A percentile compares a stretch with the other conserved stretches of the same genome.
phyloP scores from a whole-genome alignment of 53 echinoderm and acorn worm species.

The Echinometra lucunter region DNA sequence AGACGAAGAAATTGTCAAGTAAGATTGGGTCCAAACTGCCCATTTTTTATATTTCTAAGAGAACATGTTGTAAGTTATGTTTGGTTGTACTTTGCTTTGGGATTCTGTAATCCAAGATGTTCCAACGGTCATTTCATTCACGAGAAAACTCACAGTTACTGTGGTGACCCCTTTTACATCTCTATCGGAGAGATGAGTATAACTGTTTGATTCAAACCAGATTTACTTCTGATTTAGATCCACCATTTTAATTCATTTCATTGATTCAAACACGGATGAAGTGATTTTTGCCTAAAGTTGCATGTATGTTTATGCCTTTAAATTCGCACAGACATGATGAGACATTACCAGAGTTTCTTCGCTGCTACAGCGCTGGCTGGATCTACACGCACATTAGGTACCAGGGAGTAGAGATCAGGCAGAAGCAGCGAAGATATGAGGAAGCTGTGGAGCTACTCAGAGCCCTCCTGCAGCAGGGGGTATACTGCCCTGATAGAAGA shows the following conservation, averaged over 20 bases:
- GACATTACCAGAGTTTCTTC: slow-evolving; percentile 81
- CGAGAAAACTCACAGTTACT: not conserved
- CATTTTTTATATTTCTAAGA: not conserved
- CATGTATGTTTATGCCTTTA: not conserved
- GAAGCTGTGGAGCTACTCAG: slow-evolving; percentile 85
- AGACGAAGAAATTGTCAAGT: slow-evolving; percentile 70
- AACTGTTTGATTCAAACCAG: not conserved
- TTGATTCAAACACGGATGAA: not conserved
- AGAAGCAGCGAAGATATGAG: slow-evolving; percentile 88
- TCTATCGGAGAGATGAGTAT: too few relatives aligned
- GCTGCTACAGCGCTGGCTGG: slow-evolving; percentile 88
- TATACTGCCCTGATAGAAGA: slow-evolving; percentile 85
- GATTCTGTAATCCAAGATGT: not conserved
- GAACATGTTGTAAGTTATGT: not conserved
- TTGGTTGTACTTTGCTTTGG: not conserved
- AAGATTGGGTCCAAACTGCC: not conserved
- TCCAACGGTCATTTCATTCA: not conserved
- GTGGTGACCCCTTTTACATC: too few relatives aligned
- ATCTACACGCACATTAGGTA: slow-evolving; percentile 83
- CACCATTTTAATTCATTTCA: not conserved
- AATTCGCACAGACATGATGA: slow-evolving; percentile 75
- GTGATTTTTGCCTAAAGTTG: not conserved
- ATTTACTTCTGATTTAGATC: not conserved
- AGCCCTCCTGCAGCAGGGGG: slow-evolving; percentile 73
- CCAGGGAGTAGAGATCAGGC: slow-evolving; percentile 93